phyloP scores from a whole-genome alignment of 2,888 invertebrate species.

The Syrista parreyssii region DNA sequence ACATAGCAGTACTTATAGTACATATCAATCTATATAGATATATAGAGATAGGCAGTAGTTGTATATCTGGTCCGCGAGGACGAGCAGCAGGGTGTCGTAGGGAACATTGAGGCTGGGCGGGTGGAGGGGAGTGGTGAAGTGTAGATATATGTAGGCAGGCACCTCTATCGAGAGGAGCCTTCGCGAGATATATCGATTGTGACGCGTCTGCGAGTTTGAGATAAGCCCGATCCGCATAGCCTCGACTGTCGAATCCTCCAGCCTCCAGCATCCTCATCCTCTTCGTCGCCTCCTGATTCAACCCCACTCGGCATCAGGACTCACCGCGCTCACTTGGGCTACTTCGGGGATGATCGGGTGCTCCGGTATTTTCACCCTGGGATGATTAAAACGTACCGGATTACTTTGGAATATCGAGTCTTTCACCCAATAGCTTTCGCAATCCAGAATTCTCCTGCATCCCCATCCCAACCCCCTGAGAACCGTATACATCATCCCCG shows the following conservation, averaged over 20 bases:
- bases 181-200: constrained; percentile 65
- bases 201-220: constrained; percentile 64
- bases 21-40: constrained; percentile 30
- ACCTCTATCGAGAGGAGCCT: constrained; percentile 53
- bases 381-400: constrained; percentile 10
- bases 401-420: constrained; percentile 7
- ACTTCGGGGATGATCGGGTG: too few relatives aligned
- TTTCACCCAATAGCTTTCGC: not conserved
- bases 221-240: constrained; percentile 62
- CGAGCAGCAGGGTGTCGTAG: constrained; percentile 9
- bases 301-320: too few relatives aligned
- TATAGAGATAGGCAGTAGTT: constrained; percentile 31
- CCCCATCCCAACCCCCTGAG: too few relatives aligned
- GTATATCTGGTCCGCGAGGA: constrained; percentile 25
- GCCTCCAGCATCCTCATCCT: not conserved
- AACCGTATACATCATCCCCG: too few relatives aligned
- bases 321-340: too few relatives aligned
- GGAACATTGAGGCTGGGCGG: constrained; percentile 6
- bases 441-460: too few relatives aligned
- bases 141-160: constrained; percentile 27
- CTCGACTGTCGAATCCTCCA: constrained; percentile 28
- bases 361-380: not conserved
- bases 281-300: not conserved
- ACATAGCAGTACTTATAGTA: constrained; percentile 17
- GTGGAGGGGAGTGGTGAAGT: constrained; percentile 10